A percentile compares a stretch with the other conserved stretches of the same genome.
These are phyloP conservation scores for Trematocara zebra DNA, from an alignment of 2,113 vertebrate species.

Conservation along the genomic window DNA sequence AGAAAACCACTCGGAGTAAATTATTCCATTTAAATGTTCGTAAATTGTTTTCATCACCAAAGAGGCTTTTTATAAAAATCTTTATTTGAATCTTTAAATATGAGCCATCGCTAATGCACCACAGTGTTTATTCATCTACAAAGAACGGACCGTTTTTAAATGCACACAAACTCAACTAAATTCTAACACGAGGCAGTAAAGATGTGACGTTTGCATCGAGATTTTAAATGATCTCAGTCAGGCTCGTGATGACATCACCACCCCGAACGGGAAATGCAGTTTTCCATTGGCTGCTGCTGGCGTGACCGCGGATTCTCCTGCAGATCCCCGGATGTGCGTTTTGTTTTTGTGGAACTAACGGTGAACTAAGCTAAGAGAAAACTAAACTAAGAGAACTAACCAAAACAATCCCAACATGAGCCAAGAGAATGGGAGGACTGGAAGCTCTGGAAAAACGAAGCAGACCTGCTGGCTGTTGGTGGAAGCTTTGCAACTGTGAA, in stretches of 20 bases:
- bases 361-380: too few species aligned
- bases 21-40: background rate
- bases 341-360: background rate
- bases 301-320: accelerated
- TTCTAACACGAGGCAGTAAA: accelerated
- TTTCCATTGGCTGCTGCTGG: background rate
- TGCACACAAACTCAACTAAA: background rate
- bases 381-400: background rate
- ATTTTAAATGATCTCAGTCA: background rate
- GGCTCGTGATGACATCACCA: background rate
- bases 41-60: background rate
- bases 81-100: background rate
- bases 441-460: accelerated
- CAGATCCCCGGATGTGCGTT: background rate
- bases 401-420: background rate
- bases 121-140: background rate
- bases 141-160: accelerated
- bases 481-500: background rate
- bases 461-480: background rate
- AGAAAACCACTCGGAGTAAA: background rate
- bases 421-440: accelerated
- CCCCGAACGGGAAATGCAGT: background rate
- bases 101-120: background rate
- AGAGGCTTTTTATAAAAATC: background rate
- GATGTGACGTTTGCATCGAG: background rate